Conservation (phyloP, 2,797 vertebrate species). For the Rachycentron canadum region DNA sequence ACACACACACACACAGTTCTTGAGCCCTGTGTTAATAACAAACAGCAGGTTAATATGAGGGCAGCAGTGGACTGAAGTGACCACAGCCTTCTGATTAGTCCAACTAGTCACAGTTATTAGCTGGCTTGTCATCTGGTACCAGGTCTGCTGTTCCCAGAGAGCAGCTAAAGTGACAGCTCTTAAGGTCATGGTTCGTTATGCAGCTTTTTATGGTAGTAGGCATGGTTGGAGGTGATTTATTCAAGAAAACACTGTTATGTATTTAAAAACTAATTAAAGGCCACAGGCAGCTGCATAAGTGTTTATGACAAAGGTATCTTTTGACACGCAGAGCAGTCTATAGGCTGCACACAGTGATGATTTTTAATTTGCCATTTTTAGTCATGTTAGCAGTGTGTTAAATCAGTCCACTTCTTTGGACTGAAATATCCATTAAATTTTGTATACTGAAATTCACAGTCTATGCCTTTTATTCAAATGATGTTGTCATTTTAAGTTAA, state of each 20-base stretch:
- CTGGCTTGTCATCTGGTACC: conserved; percentile 74
- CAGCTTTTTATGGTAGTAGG: background rate
- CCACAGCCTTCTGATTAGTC: conserved; percentile 81
- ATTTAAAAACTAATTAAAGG: conserved; percentile 11
- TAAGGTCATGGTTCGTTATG: conserved; percentile 40
- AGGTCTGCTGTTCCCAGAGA: conserved; percentile 44
- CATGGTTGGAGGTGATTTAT: background rate
- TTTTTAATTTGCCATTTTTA: background rate
- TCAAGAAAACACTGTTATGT: conserved; percentile 4
- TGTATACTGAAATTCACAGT: background rate
- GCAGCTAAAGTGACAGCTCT: conserved; percentile 22
- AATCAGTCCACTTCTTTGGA: background rate
- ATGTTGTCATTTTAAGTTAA: background rate
- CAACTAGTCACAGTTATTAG: conserved; percentile 79
- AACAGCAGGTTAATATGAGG: conserved; percentile 78
- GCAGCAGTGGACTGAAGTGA: conserved; percentile 59
- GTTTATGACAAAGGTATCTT: background rate
- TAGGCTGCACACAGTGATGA: background rate
- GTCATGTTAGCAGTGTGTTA: background rate
- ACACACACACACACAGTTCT: conserved; percentile 27
- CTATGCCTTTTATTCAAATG: background rate
- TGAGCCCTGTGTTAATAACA: conserved; percentile 75
- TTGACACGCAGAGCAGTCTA: background rate
- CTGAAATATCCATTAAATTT: background rate
- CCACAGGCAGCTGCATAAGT: background rate